Percentiles rank a stretch among this genome's conserved stretches.
phyloP scores from a whole-genome alignment of 1,140 invertebrate species.

The Delia radicum region DNA sequence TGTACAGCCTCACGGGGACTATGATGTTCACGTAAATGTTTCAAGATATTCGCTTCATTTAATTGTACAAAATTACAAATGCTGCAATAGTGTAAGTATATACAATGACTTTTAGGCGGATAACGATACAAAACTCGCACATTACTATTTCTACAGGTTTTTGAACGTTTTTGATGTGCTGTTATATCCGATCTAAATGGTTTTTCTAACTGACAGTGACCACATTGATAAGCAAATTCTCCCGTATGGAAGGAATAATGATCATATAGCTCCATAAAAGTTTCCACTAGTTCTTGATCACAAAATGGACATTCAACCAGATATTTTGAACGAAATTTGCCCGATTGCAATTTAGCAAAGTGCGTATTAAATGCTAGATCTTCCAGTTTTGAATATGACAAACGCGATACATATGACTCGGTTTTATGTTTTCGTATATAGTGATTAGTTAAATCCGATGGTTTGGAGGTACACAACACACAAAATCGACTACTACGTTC shows the following conservation, averaged over 20 bases:
- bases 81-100: conserved; percentile 24
- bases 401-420: conserved; percentile 24
- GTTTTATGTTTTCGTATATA: conserved; percentile 22
- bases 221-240: conserved; percentile 24
- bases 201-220: neutral
- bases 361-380: neutral
- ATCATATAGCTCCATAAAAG: conserved; percentile 18
- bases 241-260: conserved; percentile 20
- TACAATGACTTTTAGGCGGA: neutral
- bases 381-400: neutral
- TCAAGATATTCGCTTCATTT: conserved; percentile 22
- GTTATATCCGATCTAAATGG: conserved; percentile 9
- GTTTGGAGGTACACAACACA: conserved; percentile 10
- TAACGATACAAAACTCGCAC: conserved; percentile 8
- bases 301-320: conserved; percentile 10
- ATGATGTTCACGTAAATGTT: conserved; percentile 23
- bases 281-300: neutral
- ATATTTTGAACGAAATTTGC: neutral
- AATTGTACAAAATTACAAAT: conserved; percentile 28
- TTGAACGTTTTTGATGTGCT: neutral
- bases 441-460: conserved; percentile 18
- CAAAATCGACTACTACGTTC: conserved; percentile 19
- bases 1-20: neutral
- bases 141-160: neutral
- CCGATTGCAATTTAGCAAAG: neutral